Evolutionary conservation across 2,113 vertebrate genomes (phyloP).

Genomic region (Carassius gibelio): DNA sequence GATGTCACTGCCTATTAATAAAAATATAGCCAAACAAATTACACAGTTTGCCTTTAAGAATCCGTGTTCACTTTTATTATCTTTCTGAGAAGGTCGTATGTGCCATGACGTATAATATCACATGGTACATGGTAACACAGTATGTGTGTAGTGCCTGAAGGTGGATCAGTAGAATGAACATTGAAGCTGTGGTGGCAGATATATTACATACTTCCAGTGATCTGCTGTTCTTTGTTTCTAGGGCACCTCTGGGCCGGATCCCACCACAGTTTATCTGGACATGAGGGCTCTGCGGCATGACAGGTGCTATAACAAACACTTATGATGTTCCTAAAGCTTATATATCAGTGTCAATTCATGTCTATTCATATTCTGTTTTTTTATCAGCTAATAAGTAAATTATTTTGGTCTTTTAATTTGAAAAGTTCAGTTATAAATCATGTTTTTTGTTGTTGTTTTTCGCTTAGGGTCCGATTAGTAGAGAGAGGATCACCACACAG

Average conservation of each 20-base stretch:
- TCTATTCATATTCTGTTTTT: not conserved
- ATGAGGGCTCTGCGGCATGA: constrained; percentile 95
- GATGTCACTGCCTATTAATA: not conserved
- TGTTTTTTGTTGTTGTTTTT: not conserved
- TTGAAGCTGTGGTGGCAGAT: not conserved
- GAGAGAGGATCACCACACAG: constrained; percentile 96
- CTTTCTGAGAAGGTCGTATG: not conserved
- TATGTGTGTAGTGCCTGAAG: not conserved
- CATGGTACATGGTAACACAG: not conserved
- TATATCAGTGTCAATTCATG: not conserved
- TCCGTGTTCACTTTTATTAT: not conserved
- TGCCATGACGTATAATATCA: not conserved
- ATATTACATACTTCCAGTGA: not conserved
- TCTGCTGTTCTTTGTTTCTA: constrained; percentile 55
- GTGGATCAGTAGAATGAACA: not conserved
- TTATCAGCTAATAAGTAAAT: not conserved
- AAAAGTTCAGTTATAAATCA: not conserved
- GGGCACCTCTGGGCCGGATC: constrained; percentile 95
- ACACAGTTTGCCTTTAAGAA: not conserved
- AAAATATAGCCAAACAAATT: not conserved
- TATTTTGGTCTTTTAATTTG: not conserved
- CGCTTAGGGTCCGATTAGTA: constrained; percentile 87
- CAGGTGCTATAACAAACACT: constrained; percentile 73
- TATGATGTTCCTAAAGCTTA: not conserved
- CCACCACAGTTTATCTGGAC: constrained; percentile 95